Conservation (phyloP, 2,113 vertebrate species). For the Rhabdomys dilectus region DNA sequence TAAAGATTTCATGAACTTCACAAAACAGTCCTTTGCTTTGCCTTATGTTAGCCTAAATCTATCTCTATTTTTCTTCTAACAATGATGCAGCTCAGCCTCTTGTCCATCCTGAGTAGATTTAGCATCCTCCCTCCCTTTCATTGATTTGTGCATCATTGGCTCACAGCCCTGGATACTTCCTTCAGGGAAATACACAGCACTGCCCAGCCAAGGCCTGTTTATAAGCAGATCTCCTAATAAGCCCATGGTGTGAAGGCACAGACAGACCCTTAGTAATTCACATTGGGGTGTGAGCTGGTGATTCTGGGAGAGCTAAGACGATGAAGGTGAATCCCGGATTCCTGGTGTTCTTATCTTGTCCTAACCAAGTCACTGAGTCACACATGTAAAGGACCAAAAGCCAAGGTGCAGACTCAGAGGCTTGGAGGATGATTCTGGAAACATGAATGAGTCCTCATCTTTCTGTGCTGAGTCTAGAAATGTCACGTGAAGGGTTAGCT, state of each 20-base stretch:
- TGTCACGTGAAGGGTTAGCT: neutral
- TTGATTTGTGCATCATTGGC: too few species aligned
- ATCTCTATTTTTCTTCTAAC: neutral
- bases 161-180: neutral
- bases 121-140: fast-evolving
- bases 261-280: too few species aligned
- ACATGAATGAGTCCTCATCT: constrained; percentile 75
- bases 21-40: neutral
- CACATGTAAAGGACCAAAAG: neutral
- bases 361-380: neutral
- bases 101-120: too few species aligned
- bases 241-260: neutral
- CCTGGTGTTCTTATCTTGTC: too few species aligned
- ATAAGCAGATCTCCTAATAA: neutral
- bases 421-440: constrained; percentile 50
- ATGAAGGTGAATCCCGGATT: neutral
- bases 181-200: neutral
- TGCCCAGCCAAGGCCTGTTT: neutral
- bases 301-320: neutral
- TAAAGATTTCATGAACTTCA: neutral
- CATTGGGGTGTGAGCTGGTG: neutral
- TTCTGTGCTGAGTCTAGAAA: constrained; percentile 50
- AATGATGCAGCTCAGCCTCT: neutral
- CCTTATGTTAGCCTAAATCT: neutral
- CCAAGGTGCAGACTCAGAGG: neutral